These are phyloP conservation scores for Elephantulus edwardii DNA, from an alignment of 2,113 vertebrate genomes.

Conservation along the genomic window DNA sequence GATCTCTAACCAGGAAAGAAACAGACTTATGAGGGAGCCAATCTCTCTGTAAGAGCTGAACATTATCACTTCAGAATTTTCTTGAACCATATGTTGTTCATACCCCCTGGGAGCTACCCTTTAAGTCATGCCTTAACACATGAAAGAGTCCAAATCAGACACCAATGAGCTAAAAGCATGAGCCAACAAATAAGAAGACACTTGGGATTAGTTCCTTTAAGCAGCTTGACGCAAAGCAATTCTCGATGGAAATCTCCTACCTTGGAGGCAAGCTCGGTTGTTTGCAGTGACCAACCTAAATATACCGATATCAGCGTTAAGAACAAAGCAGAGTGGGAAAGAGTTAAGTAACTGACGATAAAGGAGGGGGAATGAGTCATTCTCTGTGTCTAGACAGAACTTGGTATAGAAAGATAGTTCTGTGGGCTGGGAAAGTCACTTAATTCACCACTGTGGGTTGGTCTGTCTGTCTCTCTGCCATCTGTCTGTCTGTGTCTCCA, in stretches of 20 bases:
- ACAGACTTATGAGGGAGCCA: constrained; percentile 15
- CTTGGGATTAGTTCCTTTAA: constrained; percentile 41
- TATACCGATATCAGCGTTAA: background rate
- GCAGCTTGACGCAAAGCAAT: constrained; percentile 32
- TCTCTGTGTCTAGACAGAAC: background rate
- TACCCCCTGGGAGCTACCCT: background rate
- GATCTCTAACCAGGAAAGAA: background rate
- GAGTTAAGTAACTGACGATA: background rate
- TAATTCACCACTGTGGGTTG: background rate
- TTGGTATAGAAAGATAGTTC: background rate
- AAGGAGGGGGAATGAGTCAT: background rate
- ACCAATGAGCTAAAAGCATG: constrained; percentile 36
- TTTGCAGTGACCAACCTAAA: constrained; percentile 14
- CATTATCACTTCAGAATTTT: constrained; percentile 48
- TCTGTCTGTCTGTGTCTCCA: too few species aligned
- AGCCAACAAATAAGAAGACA: constrained; percentile 36
- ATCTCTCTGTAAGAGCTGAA: constrained; percentile 6
- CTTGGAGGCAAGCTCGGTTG: constrained; percentile 38
- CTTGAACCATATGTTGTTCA: background rate
- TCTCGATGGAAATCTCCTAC: constrained; percentile 35
- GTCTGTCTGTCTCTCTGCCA: background rate
- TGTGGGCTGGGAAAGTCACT: background rate
- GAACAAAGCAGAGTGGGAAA: background rate
- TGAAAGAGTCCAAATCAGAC: constrained; percentile 49
- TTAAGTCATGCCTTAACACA: background rate